Evolutionary conservation across 1,140 invertebrate species (phyloP).

Genomic region (Drosophila equinoxialis): DNA sequence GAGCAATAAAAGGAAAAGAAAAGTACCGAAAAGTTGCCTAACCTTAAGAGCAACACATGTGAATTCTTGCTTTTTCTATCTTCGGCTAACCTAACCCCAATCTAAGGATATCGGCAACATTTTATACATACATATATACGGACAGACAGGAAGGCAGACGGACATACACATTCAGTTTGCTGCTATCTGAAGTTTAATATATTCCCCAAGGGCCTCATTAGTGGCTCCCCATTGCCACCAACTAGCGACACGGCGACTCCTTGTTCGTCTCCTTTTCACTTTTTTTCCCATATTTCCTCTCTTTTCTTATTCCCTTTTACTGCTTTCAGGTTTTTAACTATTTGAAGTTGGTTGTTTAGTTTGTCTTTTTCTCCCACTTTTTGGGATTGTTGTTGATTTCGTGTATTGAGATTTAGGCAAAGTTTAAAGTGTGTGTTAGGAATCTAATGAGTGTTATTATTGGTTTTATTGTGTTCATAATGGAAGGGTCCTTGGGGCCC

Average conservation of each 20-base stretch:
- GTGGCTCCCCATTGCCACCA: slow-evolving; percentile 57
- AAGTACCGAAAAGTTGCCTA: slow-evolving; percentile 25
- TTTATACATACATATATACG: background rate
- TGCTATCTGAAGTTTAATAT: slow-evolving; percentile 68
- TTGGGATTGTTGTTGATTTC: slow-evolving; percentile 14
- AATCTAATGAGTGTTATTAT: slow-evolving; percentile 68
- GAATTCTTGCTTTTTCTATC: slow-evolving; percentile 18
- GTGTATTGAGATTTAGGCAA: slow-evolving; percentile 29
- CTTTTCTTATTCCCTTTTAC: background rate
- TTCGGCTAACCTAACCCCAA: slow-evolving; percentile 1
- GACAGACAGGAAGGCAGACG: background rate
- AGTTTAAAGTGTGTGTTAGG: slow-evolving; percentile 55
- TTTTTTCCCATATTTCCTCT: slow-evolving; percentile 13
- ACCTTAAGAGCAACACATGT: slow-evolving; percentile 27
- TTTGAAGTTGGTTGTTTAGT: slow-evolving; percentile 50
- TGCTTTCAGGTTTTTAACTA: slow-evolving; percentile 50
- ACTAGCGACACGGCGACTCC: slow-evolving; percentile 21
- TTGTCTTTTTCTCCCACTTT: slow-evolving; percentile 19
- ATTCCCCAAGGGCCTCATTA: slow-evolving; percentile 78
- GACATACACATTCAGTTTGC: slow-evolving; percentile 1
- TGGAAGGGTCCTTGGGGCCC: slow-evolving; percentile 6
- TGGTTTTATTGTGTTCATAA: slow-evolving; percentile 19
- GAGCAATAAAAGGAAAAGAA: background rate
- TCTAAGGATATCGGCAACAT: slow-evolving; percentile 5
- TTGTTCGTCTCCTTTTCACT: slow-evolving; percentile 14